Evolutionary conservation across 2,888 invertebrate genomes (phyloP), one percentile per base, ranked within the genome.

Genomic region (Andricus quercusramuli): DNA sequence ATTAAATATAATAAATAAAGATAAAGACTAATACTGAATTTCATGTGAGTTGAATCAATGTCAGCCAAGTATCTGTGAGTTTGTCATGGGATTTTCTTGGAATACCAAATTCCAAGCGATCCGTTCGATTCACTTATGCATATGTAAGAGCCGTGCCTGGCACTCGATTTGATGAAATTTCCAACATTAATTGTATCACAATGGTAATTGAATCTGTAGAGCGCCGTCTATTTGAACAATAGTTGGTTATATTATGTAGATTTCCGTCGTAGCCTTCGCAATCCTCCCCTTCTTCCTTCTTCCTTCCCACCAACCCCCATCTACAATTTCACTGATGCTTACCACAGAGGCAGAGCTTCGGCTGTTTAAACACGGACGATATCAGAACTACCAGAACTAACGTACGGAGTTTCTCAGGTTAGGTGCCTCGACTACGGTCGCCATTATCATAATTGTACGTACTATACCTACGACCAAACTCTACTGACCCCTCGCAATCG

Each of bases 211-310:
- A 92, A 92, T 92, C 92, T 92, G 90, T 90, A 89, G 89, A 91
- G 92, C 91, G 89, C 90, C 92, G 92, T 92, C 92, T 92, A 92
- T 92, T 92, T 92, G 92, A 92, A 92, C 92, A 92, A 92, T 92
- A 92, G 92, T 92, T 92, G 92, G 92, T 92, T 92, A 92, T 92
- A 92, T 92, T 92, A 93, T 93, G 92, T 91, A 92, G 91, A 92
- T 93, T 93, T 92, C 89, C 89, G 86, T 85, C 90, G 88, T 87
- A 88, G 91, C 91, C 88, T 89, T 88, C 89, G 87, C 87, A 86
- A 85, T 82, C 85, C 87, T 85, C 87, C 86, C 87, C 88, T 87
- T 82, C 84, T 79, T 80, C 84, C 74, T 65, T 80, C 83, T 78
- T 80, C 84, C 74, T 65, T 79, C 83, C 78, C 67, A 64, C 84